These are phyloP conservation scores for Drosophila picticornis DNA, from an alignment of 2,888 invertebrate genomes.

Conservation along the genomic window DNA sequence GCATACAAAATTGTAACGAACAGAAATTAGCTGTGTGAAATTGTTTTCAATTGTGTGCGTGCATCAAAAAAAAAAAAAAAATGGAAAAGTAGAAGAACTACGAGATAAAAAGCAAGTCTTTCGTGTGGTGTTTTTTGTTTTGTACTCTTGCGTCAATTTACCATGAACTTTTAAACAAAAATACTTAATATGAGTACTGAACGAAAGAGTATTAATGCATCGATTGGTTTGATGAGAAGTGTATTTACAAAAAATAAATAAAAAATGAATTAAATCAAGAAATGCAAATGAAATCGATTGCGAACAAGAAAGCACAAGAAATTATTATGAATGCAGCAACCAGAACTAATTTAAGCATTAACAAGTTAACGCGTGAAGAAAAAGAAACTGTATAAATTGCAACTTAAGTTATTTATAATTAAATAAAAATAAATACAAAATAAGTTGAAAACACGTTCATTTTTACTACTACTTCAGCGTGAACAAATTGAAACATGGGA, in stretches of 20 bases:
- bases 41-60: conserved; percentile 50
- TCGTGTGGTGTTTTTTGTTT: conserved; percentile 52
- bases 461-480: conserved; percentile 8
- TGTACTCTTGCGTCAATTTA: conserved; percentile 65
- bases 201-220: conserved; percentile 43
- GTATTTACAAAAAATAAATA: conserved; percentile 50
- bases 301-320: conserved; percentile 75
- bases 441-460: conserved; percentile 55
- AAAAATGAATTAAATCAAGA: conserved; percentile 21
- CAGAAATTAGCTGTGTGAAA: conserved; percentile 69
- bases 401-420: conserved; percentile 85
- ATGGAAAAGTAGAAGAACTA: neutral
- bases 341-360: conserved; percentile 63
- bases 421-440: conserved; percentile 82
- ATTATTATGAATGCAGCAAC: conserved; percentile 61
- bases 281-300: conserved; percentile 44
- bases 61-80: conserved; percentile 7
- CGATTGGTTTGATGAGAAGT: conserved; percentile 30
- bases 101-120: conserved; percentile 12
- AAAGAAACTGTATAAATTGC: conserved; percentile 80
- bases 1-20: conserved; percentile 59
- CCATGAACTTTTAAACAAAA: conserved; percentile 48
- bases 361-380: conserved; percentile 63
- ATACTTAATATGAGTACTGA: conserved; percentile 42
- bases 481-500: neutral